These are phyloP conservation scores for Aphaenogaster floridana DNA, from an alignment of 1,140 invertebrate genomes.

Conservation along the genomic window DNA sequence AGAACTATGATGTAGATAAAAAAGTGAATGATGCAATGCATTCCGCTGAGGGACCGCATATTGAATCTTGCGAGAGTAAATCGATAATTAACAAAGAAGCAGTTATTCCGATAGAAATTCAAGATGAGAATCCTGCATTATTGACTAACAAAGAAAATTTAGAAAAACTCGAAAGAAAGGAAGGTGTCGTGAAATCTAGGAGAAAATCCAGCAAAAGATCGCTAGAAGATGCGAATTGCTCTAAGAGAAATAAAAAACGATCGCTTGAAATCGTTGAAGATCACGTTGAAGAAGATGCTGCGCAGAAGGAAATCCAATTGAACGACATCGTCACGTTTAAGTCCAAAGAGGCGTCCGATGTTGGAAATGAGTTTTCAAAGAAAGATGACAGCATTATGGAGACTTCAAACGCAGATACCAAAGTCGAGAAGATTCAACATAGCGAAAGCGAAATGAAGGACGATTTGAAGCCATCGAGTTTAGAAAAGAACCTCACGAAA, in stretches of 20 bases:
- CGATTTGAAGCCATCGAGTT: not conserved
- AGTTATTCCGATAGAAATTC: not conserved
- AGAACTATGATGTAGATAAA: not conserved
- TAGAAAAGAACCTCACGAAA: not conserved
- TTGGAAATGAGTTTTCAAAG: not conserved
- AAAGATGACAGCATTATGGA: not conserved
- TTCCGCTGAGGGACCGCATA: not conserved
- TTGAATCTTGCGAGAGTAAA: slow-evolving; percentile 21
- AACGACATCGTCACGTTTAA: slow-evolving; percentile 78
- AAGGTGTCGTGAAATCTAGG: slow-evolving; percentile 7
- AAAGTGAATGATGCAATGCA: not conserved
- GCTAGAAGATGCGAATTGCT: slow-evolving; percentile 67
- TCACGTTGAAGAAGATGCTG: slow-evolving; percentile 42
- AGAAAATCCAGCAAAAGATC: slow-evolving; percentile 77
- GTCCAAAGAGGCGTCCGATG: slow-evolving; percentile 59
- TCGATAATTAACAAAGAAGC: slow-evolving; percentile 18
- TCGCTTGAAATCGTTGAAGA: slow-evolving; percentile 52
- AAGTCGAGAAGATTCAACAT: slow-evolving; percentile 24
- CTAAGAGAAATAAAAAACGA: slow-evolving; percentile 78
- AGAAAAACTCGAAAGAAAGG: slow-evolving; percentile 7
- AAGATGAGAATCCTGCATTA: not conserved
- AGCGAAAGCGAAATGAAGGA: slow-evolving; percentile 72
- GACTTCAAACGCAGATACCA: not conserved
- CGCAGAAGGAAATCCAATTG: slow-evolving; percentile 69
- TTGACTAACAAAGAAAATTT: not conserved